Percentiles rank a stretch among this genome's conserved stretches.
These are phyloP conservation scores for Ormyrus rosae DNA, from an alignment of 2,888 invertebrate species.

Conservation along the genomic window DNA sequence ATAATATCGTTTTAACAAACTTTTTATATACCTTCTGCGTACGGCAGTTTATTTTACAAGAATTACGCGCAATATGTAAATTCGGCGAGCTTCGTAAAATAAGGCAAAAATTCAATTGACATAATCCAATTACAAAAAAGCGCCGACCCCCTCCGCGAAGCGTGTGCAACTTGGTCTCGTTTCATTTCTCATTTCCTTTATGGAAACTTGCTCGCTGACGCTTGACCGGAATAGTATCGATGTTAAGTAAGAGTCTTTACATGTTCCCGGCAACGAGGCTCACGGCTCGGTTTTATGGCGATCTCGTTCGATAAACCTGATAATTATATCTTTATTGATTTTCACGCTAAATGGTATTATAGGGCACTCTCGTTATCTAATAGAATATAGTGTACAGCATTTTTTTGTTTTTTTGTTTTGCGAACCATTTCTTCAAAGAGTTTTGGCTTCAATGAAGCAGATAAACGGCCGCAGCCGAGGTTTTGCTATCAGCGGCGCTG, in stretches of 20 bases:
- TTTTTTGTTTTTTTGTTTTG: too few relatives aligned
- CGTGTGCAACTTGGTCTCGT: conserved; percentile 41
- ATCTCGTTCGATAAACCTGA: not conserved
- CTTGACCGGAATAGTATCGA: not conserved
- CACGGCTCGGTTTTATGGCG: not conserved
- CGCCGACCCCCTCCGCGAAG: conserved; percentile 7
- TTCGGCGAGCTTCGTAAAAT: too few relatives aligned
- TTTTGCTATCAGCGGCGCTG: too few relatives aligned
- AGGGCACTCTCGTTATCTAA: too few relatives aligned
- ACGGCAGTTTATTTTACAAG: too few relatives aligned
- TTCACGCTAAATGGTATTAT: too few relatives aligned
- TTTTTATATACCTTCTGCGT: too few relatives aligned
- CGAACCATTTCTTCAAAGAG: too few relatives aligned
- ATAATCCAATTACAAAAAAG: conserved; percentile 23
- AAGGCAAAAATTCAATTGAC: conserved; percentile 9
- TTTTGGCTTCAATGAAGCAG: too few relatives aligned
- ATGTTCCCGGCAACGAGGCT: not conserved
- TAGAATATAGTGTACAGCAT: too few relatives aligned
- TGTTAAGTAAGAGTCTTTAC: conserved; percentile 41
- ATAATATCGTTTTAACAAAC: not conserved
- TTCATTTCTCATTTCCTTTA: conserved; percentile 49
- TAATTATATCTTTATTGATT: not conserved
- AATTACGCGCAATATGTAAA: too few relatives aligned
- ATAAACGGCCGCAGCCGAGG: too few relatives aligned
- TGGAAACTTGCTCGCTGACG: conserved; percentile 48